Conservation (phyloP, 2,113 vertebrate genomes). For the Ammodytes marinus region DNA sequence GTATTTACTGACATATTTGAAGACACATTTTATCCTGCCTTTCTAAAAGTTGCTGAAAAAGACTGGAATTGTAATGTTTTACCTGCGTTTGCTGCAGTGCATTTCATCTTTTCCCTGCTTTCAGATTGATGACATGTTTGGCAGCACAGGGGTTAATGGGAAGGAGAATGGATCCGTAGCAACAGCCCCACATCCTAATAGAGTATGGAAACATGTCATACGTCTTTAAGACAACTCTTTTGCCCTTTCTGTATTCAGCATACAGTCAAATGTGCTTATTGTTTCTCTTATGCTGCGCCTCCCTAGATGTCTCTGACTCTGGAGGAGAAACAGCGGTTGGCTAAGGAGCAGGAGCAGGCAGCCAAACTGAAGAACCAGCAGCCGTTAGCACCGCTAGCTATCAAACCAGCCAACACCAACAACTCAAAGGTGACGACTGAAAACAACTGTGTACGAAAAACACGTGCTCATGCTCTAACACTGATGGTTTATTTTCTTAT, state of each 20-base stretch:
- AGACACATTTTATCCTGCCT: background rate
- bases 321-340: constrained; percentile 97
- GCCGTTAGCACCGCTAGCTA: constrained; percentile 89
- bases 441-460: background rate
- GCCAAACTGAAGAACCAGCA: constrained; percentile 96
- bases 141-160: constrained; percentile 86
- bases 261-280: constrained; percentile 7
- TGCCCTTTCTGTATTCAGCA: background rate
- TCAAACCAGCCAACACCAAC: constrained; percentile 76
- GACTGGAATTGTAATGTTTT: background rate
- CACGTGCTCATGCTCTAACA: background rate
- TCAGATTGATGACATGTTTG: constrained; percentile 94
- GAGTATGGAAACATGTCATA: constrained; percentile 79
- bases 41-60: background rate
- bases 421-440: constrained; percentile 68
- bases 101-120: background rate
- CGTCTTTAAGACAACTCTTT: background rate
- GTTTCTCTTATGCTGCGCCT: background rate
- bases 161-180: constrained; percentile 89
- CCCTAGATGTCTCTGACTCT: constrained; percentile 92
- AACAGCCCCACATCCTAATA: constrained; percentile 83
- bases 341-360: constrained; percentile 97
- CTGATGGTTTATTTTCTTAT: background rate
- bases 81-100: background rate
- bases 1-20: background rate